phyloP scores from a whole-genome alignment of 2,888 invertebrate genomes.

The Pocota personata region DNA sequence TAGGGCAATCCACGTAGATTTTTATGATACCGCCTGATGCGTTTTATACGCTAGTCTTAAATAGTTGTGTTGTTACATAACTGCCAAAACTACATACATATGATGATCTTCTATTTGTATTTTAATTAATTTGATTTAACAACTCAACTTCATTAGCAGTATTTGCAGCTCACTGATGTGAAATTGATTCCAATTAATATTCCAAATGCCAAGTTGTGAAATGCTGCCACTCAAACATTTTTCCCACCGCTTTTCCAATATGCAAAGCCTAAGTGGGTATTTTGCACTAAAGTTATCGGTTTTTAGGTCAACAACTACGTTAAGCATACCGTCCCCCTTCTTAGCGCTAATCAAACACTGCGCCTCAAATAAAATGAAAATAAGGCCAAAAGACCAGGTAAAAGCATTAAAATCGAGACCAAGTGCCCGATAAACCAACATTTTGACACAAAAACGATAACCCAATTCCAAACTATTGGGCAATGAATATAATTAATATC shows the following conservation, averaged over 20 bases:
- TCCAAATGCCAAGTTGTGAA: slow-evolving; percentile 13
- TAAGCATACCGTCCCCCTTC: slow-evolving; percentile 52
- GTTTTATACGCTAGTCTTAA: too few species aligned
- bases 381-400: slow-evolving; percentile 19
- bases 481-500: slow-evolving; percentile 22
- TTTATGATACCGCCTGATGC: too few species aligned
- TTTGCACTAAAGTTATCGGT: slow-evolving; percentile 47
- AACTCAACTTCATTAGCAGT: neutral
- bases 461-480: slow-evolving; percentile 33
- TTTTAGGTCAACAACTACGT: slow-evolving; percentile 66
- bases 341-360: slow-evolving; percentile 40
- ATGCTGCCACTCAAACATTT: neutral
- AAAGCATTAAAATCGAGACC: slow-evolving; percentile 2
- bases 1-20: too few species aligned
- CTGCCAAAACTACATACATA: too few species aligned
- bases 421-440: slow-evolving; percentile 26
- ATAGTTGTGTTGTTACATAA: too few species aligned
- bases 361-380: slow-evolving; percentile 31
- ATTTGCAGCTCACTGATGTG: neutral
- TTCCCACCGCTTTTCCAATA: neutral
- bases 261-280: slow-evolving; percentile 23
- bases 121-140: neutral
- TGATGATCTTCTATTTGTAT: neutral
- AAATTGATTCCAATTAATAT: slow-evolving; percentile 44
- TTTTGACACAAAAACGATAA: slow-evolving; percentile 31